A percentile compares a stretch with the other conserved stretches of the same genome.
Evolutionary conservation across 1,140 invertebrate genomes (phyloP).

Genomic region (Tetramorium parvispinum): DNA sequence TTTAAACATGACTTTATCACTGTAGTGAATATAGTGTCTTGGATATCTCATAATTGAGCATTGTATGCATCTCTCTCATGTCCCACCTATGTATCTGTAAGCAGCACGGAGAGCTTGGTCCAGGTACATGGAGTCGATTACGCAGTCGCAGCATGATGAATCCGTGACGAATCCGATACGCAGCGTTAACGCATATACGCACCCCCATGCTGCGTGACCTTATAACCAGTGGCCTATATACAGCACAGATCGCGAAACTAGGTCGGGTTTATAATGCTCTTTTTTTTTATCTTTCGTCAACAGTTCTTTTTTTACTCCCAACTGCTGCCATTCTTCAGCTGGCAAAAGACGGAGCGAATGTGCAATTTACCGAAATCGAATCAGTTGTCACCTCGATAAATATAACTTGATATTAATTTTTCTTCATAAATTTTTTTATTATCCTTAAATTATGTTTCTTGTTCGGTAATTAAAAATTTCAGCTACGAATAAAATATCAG

Average conservation of each 20-base stretch:
- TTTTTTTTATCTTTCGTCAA: not conserved
- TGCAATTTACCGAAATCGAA: too few relatives aligned
- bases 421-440: too few relatives aligned
- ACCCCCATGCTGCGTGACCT: conserved; percentile 42
- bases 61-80: not conserved
- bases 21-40: conserved; percentile 43
- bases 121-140: conserved; percentile 28
- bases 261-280: not conserved
- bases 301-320: not conserved
- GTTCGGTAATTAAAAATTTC: not conserved
- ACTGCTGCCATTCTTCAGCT: not conserved
- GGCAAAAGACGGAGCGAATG: too few relatives aligned
- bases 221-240: conserved; percentile 47
- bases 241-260: conserved; percentile 16
- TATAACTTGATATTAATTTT: too few relatives aligned
- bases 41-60: conserved; percentile 56
- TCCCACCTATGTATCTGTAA: not conserved
- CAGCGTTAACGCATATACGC: conserved; percentile 54
- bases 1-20: not conserved
- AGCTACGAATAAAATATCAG: not conserved
- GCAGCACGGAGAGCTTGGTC: not conserved
- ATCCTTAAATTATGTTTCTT: not conserved
- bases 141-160: conserved; percentile 65
- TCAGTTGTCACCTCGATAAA: too few relatives aligned
- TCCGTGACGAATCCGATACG: conserved; percentile 18